Base-by-base conservation (phyloP, 2,797 vertebrate genomes). In the Lophius americanus region DNA sequence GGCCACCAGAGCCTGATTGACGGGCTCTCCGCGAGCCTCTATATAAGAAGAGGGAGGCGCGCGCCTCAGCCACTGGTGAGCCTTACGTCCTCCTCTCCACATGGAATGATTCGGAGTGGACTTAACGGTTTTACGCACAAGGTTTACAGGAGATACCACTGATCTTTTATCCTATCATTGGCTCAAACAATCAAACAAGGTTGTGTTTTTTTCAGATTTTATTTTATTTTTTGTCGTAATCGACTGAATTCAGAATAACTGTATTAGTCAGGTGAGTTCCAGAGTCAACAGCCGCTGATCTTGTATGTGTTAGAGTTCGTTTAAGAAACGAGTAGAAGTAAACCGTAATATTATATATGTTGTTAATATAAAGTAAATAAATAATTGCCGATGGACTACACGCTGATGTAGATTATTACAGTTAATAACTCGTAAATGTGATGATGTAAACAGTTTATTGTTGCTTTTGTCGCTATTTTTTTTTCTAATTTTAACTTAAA, bases 1-100 rank as follows among this genome's bases (percentile, higher is more conserved):
- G 87, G 65, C 50, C 66, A 37, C 55, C 32, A 36, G 33, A 35
- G 61, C 78, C 12, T 94, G 95, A 95, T 82, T 94, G 95, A 94
- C 95, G 92, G 92, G 64, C 75, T 58, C 42, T 43, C 43, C 9
- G 75, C 76, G 75, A 85, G 71, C 43, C 84, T 83, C 70, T 91
- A 94, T 96, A 96, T 95, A 95, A 93, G 80, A 82, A 78, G 79
- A 71, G 80, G 84, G 78, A 76, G 76, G 60, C 46, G 51, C 56
- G 71, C 4, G 61, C 73, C 51, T 54, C 66, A 70, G 76, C 62
- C 86, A 85, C 80, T 89, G 65, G 67, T 68, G 75, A 7, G 81
- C 80, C 77, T 81, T 56, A 49, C 74, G 60, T 81, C 57, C 75
- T 83, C 38, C 84, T 60, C 77, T 74, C 88, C 89, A 90, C 89